Percentiles rank a stretch among this genome's conserved stretches.
Conservation (phyloP, 2,888 invertebrate genomes). For the Acanthosoma haemorrhoidale region DNA sequence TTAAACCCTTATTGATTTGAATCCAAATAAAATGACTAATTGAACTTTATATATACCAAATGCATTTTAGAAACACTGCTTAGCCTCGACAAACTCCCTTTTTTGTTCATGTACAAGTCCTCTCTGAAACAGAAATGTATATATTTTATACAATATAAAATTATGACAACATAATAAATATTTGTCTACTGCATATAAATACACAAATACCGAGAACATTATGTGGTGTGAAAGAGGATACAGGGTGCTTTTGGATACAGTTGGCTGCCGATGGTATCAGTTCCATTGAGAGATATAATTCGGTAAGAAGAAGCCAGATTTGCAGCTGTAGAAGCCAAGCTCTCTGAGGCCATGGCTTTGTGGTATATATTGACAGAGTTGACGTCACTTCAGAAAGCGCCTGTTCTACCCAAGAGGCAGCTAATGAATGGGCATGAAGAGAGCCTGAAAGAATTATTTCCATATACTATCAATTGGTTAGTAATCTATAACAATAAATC, state of each 20-base stretch:
- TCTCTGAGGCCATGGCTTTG: constrained; percentile 66
- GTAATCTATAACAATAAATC: no score
- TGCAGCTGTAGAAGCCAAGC: constrained; percentile 68
- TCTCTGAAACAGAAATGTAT: constrained; percentile 54
- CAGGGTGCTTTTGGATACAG: constrained; percentile 80
- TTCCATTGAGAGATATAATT: constrained; percentile 73
- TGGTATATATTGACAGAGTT: constrained; percentile 67
- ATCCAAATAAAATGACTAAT: background rate
- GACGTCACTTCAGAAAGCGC: constrained; percentile 83
- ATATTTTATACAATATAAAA: background rate
- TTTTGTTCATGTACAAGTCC: constrained; percentile 81
- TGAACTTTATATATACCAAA: constrained; percentile 50
- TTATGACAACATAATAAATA: background rate
- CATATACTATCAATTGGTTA: no score
- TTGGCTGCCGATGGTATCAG: constrained; percentile 76
- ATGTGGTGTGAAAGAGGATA: constrained; percentile 92
- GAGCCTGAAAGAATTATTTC: constrained; percentile 63
- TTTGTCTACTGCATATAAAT: constrained; percentile 3
- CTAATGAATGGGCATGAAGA: constrained; percentile 76
- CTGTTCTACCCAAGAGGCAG: constrained; percentile 79
- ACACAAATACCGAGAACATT: constrained; percentile 79
- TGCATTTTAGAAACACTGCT: constrained; percentile 90
- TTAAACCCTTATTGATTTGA: no score
- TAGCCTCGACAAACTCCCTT: constrained; percentile 79
- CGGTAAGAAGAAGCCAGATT: constrained; percentile 83